Conservation (phyloP, 2,113 vertebrate genomes). For the Promerops cafer region DNA sequence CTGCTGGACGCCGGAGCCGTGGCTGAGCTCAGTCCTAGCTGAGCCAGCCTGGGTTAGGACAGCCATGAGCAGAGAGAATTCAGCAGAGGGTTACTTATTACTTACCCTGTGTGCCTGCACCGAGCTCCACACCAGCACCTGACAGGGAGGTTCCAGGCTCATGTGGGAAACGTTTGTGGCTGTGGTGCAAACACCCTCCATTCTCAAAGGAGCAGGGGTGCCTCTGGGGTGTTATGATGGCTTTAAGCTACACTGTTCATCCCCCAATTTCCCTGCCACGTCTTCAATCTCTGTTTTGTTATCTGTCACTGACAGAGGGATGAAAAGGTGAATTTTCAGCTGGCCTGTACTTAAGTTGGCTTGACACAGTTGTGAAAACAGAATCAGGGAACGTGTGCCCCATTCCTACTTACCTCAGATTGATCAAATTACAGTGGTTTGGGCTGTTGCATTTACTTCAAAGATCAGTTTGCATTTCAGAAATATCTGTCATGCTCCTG, state of each 20-base stretch:
- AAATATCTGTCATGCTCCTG: not conserved
- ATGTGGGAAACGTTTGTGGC: rapidly evolving
- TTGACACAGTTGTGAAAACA: not conserved
- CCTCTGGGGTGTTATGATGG: not conserved
- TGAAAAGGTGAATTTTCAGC: not conserved
- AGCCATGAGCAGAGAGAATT: not conserved
- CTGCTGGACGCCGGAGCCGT: not conserved
- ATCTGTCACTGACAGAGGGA: not conserved
- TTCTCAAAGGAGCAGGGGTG: not conserved
- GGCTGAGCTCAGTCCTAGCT: not conserved
- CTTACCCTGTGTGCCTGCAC: not conserved
- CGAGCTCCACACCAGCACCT: not conserved
- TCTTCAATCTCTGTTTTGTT: not conserved
- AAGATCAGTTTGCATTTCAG: not conserved
- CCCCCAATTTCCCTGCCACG: rapidly evolving
- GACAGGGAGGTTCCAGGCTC: not conserved
- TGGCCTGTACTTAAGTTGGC: not conserved
- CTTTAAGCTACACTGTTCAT: not conserved
- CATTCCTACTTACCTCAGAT: not conserved
- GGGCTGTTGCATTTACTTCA: not conserved
- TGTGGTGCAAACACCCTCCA: not conserved
- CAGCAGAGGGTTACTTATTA: not conserved
- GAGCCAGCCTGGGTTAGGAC: not conserved
- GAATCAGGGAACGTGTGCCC: not conserved
- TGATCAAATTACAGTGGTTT: not conserved